Conservation (phyloP, 92 coral and sea anemone genomes). For the Heliopora coerulea region DNA sequence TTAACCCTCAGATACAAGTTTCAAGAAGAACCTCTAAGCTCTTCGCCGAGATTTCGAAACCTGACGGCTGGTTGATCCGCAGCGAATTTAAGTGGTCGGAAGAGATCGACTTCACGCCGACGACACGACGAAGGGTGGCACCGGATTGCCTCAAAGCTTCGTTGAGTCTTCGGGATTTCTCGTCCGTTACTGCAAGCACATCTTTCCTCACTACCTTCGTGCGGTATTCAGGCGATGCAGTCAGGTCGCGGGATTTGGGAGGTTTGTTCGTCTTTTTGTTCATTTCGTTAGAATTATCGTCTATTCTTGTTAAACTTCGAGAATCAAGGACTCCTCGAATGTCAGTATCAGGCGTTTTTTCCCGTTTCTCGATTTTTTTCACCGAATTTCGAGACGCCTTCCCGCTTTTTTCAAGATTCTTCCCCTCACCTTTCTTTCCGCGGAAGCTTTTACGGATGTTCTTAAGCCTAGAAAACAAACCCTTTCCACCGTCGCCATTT, state of each 20-base stretch:
- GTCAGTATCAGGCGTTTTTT: neutral
- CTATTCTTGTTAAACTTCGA: slow-evolving; percentile 5
- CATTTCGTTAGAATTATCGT: slow-evolving; percentile 6
- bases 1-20: slow-evolving; percentile 15
- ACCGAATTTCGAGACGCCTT: slow-evolving; percentile 2
- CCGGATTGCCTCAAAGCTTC: slow-evolving; percentile 1
- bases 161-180: slow-evolving; percentile 7
- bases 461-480: slow-evolving; percentile 24
- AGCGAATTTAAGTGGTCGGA: slow-evolving; percentile 26
- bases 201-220: neutral
- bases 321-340: neutral
- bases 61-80: neutral
- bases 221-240: neutral
- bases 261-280: neutral
- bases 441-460: slow-evolving; percentile 33
- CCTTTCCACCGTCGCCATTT: slow-evolving; percentile 22
- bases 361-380: neutral
- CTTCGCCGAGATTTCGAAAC: neutral
- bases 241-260: neutral
- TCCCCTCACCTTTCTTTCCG: slow-evolving; percentile 9
- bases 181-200: neutral
- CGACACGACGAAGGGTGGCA: slow-evolving; percentile 19
- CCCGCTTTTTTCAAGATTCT: neutral
- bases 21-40: slow-evolving; percentile 34
- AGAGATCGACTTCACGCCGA: slow-evolving; percentile 25